A percentile compares a stretch with the other conserved stretches of the same genome.
Conservation (phyloP, 2,113 vertebrate species). For the Zootoca vivipara region DNA sequence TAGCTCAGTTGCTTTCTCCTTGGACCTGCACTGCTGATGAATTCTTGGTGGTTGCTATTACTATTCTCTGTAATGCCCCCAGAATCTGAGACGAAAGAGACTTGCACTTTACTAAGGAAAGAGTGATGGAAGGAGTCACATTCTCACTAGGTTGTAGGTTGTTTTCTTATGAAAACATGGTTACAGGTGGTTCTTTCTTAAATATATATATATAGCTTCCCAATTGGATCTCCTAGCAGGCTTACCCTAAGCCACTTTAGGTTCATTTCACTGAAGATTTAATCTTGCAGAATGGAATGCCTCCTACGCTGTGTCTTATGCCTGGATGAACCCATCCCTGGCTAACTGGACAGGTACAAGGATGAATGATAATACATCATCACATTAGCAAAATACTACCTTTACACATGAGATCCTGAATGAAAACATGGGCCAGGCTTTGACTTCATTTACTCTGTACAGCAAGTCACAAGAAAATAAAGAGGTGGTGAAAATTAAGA, state of each 20-base stretch:
- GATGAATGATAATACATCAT: conserved; percentile 52
- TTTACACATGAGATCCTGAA: conserved; percentile 29
- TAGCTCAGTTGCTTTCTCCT: neutral
- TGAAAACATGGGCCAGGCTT: neutral
- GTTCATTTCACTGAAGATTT: conserved; percentile 63
- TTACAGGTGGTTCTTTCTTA: neutral
- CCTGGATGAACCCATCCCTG: conserved; percentile 47
- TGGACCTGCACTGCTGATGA: neutral
- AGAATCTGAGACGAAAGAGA: neutral
- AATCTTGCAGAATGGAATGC: conserved; percentile 64
- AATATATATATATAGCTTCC: neutral
- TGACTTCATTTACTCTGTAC: conserved; percentile 24
- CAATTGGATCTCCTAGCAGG: conserved; percentile 26
- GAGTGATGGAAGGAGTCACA: neutral
- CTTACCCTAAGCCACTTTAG: conserved; percentile 40
- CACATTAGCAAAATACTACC: conserved; percentile 45
- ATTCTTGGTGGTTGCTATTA: neutral
- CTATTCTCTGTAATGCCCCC: neutral
- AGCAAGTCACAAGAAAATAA: conserved; percentile 23
- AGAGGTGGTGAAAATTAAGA: neutral
- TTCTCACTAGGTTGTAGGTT: neutral
- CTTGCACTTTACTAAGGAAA: neutral
- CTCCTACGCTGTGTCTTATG: conserved; percentile 33
- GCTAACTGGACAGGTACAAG: conserved; percentile 57
- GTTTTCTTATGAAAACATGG: neutral